These are phyloP conservation scores for Tachypleus tridentatus DNA, from an alignment of 1,140 invertebrate species.

Conservation along the genomic window DNA sequence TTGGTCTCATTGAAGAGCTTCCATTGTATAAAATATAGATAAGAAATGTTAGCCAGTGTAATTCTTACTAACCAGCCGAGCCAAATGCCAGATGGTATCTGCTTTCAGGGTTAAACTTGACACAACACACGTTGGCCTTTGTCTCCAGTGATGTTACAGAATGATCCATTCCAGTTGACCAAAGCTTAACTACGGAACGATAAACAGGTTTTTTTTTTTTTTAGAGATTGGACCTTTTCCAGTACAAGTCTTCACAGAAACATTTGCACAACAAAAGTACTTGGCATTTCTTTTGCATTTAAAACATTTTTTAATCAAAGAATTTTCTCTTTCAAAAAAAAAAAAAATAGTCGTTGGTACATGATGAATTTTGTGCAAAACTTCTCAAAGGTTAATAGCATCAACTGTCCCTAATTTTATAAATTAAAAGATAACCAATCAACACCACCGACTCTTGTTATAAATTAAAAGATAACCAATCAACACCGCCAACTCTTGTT, in stretches of 20 bases:
- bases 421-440: too few relatives aligned
- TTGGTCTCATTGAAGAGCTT: neutral
- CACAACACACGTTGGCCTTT: conserved; percentile 91
- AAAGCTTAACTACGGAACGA: conserved; percentile 60
- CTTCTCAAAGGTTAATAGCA: too few relatives aligned
- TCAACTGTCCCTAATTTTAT: too few relatives aligned
- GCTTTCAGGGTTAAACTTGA: conserved; percentile 86
- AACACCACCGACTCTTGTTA: too few relatives aligned
- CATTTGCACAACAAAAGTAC: neutral
- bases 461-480: too few relatives aligned
- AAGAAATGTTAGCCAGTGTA: neutral
- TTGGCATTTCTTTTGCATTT: neutral
- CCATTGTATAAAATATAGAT: neutral
- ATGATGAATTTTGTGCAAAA: too few relatives aligned
- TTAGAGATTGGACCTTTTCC: neutral
- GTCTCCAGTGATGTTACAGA: conserved; percentile 78
- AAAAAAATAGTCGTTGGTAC: too few relatives aligned
- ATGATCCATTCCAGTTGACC: conserved; percentile 75
- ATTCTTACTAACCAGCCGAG: conserved; percentile 49
- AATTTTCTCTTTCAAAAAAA: too few relatives aligned
- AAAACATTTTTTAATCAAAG: neutral
- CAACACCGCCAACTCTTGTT: too few relatives aligned
- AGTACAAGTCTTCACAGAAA: neutral
- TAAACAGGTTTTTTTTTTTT: conserved; percentile 5
- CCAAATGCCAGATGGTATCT: conserved; percentile 81